Evolutionary conservation across 2,113 vertebrate species (phyloP), one percentile per base, ranked within the genome.

Genomic region (Cottus gobio): DNA sequence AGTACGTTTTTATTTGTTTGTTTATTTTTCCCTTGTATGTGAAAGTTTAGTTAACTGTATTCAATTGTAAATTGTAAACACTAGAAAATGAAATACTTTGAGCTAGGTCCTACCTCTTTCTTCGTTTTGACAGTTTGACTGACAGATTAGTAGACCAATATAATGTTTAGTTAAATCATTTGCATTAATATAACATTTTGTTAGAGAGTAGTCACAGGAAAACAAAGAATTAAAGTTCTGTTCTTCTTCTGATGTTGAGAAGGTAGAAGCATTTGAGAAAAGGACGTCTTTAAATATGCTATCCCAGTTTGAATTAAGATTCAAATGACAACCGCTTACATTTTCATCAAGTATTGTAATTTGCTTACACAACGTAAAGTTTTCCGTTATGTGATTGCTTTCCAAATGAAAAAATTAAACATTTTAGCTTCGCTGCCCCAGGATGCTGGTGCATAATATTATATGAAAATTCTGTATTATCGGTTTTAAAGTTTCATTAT

Each of bases 401-500:
- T 62, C 15, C 5, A 62, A 76, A 64, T 44, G 9, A 26, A 50
- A 44, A 52, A 52, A 28, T 48, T 6, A 0, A 20, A 31, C 12
- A 37, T 56, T 58, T 71, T 34, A 50, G 54, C 30, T 57, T 1
- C 10, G 28, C 36, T 28, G 6, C 2, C n/a, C n/a, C n/a, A 74
- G 46, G 44, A 26, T 73, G 46, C 6, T 4, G 24, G 50, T 26
- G 36, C 54, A 48, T 62, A 71, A 34, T 71, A 31, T 30, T 15
- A 48, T 10, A 65, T 36, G 4, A 24, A 65, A 58, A 77, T 67
- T 72, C 31, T 2, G 50, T 18, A 48, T 75, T 37, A 67, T 61
- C 77, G 16, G 20, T 28, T 87, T 82, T 67, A 64, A 62, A 77
- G 57, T 64, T 77, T 71, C 48, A 80, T 77, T 48, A 52, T 20